These are phyloP conservation scores for Indicator maculatus DNA, from an alignment of 2,113 vertebrate species.

Conservation along the genomic window DNA sequence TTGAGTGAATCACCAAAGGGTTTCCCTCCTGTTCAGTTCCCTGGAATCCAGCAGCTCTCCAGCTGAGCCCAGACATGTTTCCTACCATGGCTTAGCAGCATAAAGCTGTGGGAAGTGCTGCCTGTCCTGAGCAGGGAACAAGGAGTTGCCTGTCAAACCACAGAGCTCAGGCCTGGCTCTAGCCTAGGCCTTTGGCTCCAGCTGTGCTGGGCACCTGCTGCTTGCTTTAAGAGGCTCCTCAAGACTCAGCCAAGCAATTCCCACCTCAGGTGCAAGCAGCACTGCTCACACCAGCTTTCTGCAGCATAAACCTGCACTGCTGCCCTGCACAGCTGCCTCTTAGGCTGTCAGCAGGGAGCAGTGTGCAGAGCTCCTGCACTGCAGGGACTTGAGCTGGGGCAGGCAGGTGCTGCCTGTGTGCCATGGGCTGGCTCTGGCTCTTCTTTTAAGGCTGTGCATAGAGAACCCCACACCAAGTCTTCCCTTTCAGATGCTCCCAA, in stretches of 20 bases:
- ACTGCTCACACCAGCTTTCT: background rate
- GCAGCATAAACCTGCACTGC: background rate
- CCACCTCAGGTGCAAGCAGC: background rate
- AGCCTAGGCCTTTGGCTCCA: background rate
- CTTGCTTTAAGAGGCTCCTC: background rate
- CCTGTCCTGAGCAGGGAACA: background rate
- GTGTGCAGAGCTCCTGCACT: background rate
- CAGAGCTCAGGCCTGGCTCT: fast-evolving
- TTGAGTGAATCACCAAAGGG: background rate
- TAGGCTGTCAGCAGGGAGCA: background rate
- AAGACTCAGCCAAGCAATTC: background rate
- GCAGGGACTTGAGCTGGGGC: too few species aligned
- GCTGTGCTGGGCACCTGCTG: background rate
- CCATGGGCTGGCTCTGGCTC: background rate
- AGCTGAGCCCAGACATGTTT: background rate
- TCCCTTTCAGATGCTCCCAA: background rate
- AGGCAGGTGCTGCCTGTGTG: background rate
- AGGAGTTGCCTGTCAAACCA: background rate
- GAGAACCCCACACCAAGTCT: background rate
- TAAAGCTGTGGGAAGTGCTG: background rate
- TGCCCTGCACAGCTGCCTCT: fast-evolving
- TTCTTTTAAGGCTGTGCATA: background rate
- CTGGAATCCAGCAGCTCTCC: background rate
- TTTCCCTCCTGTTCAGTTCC: background rate
- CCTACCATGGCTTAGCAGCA: background rate